phyloP scores from a whole-genome alignment of 2,888 invertebrate species.

The Tenthredo mesomela region DNA sequence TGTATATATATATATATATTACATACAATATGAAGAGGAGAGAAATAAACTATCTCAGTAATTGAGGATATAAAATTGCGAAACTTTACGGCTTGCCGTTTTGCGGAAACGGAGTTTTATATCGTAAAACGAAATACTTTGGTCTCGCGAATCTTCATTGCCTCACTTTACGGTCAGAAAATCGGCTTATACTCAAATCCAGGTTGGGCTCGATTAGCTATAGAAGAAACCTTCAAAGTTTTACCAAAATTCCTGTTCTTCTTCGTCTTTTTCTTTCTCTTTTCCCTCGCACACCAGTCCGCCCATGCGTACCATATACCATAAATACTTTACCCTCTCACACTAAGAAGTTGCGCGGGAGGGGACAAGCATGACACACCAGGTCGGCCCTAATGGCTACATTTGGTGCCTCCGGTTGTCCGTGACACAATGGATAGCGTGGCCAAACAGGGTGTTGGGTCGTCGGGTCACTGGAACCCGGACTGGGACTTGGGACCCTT shows the following conservation, averaged over 20 bases:
- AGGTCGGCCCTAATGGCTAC: constrained; percentile 50
- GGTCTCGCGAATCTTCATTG: neutral
- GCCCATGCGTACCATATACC: neutral
- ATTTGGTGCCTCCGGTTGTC: constrained; percentile 49
- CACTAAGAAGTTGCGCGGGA: constrained; percentile 35
- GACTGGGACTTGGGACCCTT: constrained; percentile 36
- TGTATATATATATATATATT: neutral
- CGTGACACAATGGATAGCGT: constrained; percentile 50
- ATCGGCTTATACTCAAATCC: constrained; percentile 19
- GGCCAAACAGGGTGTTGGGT: constrained; percentile 49
- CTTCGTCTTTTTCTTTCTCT: neutral
- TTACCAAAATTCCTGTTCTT: neutral
- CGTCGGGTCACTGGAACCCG: constrained; percentile 35
- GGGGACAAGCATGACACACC: constrained; percentile 24
- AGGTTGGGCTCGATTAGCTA: constrained; percentile 33
- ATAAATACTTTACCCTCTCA: neutral
- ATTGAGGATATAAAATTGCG: constrained; percentile 9
- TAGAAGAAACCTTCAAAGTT: neutral
- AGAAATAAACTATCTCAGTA: constrained; percentile 5
- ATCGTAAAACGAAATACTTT: constrained; percentile 11
- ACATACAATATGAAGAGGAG: neutral
- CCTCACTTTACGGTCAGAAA: constrained; percentile 30
- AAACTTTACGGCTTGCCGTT: constrained; percentile 7
- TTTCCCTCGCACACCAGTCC: neutral
- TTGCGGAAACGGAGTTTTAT: constrained; percentile 1